Percentiles rank a stretch among this genome's conserved stretches.
These are phyloP conservation scores for Heterochromis multidens DNA, from an alignment of 2,113 vertebrate genomes.

Conservation along the genomic window DNA sequence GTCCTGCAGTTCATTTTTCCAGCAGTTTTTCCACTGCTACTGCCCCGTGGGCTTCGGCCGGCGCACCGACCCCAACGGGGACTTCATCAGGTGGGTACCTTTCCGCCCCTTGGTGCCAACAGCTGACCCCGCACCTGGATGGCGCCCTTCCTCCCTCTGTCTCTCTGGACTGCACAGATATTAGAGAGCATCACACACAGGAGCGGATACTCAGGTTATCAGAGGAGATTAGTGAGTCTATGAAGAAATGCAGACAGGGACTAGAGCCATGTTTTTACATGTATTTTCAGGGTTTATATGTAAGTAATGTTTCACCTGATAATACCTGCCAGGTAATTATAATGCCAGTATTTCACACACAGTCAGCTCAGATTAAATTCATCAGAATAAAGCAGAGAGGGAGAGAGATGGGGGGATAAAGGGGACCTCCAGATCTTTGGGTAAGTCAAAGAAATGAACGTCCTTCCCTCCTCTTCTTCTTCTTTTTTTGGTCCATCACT, in stretches of 20 bases:
- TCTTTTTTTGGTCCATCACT: neutral
- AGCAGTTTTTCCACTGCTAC: constrained; percentile 83
- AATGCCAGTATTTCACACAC: neutral
- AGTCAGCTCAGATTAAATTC: neutral
- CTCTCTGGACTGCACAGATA: constrained; percentile 5
- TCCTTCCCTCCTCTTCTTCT: neutral
- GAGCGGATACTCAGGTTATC: neutral
- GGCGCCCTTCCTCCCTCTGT: constrained; percentile 23
- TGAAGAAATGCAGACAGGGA: neutral
- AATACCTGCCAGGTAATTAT: neutral
- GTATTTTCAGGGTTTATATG: neutral
- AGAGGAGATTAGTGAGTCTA: neutral
- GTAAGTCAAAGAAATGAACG: constrained; percentile 35
- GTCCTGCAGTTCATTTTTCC: constrained; percentile 80
- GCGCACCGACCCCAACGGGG: constrained; percentile 79
- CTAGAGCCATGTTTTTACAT: no score
- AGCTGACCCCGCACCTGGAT: constrained; percentile 9
- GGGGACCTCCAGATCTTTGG: constrained; percentile 26
- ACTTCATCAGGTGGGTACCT: constrained; percentile 78
- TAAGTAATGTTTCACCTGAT: neutral
- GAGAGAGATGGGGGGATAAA: constrained; percentile 27
- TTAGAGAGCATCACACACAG: neutral
- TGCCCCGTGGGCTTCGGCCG: constrained; percentile 79
- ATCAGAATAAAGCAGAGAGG: neutral
- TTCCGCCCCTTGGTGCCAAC: constrained; percentile 31